Conservation (phyloP, 2,797 vertebrate species). For the Lepilemur septentrionalis region DNA sequence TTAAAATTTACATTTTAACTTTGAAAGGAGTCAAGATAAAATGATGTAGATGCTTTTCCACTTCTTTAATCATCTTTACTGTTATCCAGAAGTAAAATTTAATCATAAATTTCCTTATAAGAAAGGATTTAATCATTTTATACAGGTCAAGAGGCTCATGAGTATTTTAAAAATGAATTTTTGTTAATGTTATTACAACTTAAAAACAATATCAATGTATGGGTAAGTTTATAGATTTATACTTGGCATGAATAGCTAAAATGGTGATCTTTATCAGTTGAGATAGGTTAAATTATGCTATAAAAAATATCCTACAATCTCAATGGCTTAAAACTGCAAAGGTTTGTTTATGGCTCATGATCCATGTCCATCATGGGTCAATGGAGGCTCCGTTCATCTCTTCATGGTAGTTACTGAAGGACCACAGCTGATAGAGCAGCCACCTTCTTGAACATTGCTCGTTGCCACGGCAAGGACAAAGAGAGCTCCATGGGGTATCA, state of each 20-base stretch:
- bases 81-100: neutral
- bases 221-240: neutral
- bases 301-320: neutral
- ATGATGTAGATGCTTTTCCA: neutral
- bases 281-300: neutral
- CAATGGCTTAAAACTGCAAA: neutral
- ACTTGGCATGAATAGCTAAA: neutral
- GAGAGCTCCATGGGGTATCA: neutral
- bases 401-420: neutral
- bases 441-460: neutral
- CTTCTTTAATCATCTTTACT: neutral
- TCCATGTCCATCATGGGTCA: neutral
- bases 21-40: neutral
- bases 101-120: neutral
- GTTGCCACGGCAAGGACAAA: neutral
- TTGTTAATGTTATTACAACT: neutral
- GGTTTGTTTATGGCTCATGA: neutral
- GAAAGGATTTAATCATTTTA: neutral
- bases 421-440: neutral
- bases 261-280: neutral
- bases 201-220: neutral
- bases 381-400: neutral
- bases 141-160: neutral
- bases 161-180: slow-evolving; percentile 2
- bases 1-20: slow-evolving; percentile 8